Evolutionary conservation across 2,797 vertebrate species (phyloP).

Genomic region (Takifugu ocellatus): DNA sequence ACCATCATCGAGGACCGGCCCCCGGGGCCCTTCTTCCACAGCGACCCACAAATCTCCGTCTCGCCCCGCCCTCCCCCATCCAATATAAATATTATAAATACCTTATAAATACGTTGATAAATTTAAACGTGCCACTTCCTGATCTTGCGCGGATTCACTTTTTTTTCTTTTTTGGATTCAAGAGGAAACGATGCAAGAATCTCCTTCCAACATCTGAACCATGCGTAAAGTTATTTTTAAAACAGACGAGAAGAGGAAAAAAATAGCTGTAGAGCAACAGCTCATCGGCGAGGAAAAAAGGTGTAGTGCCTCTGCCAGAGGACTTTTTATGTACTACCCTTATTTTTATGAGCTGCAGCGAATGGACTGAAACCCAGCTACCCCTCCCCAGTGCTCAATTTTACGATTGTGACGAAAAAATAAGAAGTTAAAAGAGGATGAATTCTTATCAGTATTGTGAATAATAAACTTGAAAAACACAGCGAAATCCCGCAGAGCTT

Average conservation of each 20-base stretch:
- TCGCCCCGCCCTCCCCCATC: constrained; percentile 30
- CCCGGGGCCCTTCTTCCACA: constrained; percentile 39
- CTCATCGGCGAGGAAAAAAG: constrained; percentile 58
- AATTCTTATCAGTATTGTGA: constrained; percentile 99
- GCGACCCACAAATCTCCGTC: constrained; percentile 25
- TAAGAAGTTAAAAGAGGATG: constrained; percentile 84
- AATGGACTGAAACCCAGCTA: constrained; percentile 88
- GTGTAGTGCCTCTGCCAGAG: constrained; percentile 66
- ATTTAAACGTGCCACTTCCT: constrained; percentile 77
- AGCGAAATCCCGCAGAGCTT: constrained; percentile 84
- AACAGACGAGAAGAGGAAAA: constrained; percentile 30
- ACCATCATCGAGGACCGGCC: constrained; percentile 32
- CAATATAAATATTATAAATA: constrained; percentile 81
- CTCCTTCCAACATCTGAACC: constrained; percentile 49
- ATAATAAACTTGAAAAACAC: constrained; percentile 95
- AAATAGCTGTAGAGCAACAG: constrained; percentile 74
- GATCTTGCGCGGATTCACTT: constrained; percentile 71
- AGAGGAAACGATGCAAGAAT: constrained; percentile 58
- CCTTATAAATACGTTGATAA: constrained; percentile 80
- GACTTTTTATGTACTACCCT: constrained; percentile 70
- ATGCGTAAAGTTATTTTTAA: constrained; percentile 47
- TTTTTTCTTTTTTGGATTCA: constrained; percentile 72
- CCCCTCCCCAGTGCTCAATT: constrained; percentile 81
- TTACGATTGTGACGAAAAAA: constrained; percentile 84
- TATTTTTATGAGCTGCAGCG: constrained; percentile 82